Conservation (phyloP, 2,797 vertebrate genomes). For the Mormyrops attenuatus region DNA sequence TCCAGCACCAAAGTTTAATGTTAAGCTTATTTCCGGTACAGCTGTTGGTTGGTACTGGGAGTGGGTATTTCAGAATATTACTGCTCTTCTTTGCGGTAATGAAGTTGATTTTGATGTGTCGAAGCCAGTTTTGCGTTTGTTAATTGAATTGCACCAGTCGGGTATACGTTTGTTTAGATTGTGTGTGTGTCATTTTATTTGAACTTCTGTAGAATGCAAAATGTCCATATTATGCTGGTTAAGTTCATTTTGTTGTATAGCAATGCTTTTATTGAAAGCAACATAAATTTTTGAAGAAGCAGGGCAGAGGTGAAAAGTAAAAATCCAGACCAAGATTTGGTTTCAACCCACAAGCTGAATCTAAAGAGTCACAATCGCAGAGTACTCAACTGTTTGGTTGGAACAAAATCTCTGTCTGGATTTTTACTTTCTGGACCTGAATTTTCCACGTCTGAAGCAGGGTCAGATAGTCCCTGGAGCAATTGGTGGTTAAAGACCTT, state of each 20-base stretch:
- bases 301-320: not conserved
- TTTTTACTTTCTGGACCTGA: not conserved
- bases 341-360: not conserved
- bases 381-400: not conserved
- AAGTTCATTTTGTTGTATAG: not conserved
- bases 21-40: not conserved
- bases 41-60: not conserved
- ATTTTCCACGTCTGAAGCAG: not conserved
- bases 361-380: too few species aligned
- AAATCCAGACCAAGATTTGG: not conserved
- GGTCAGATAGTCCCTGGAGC: not conserved
- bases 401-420: not conserved
- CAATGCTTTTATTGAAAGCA: not conserved
- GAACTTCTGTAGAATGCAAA: not conserved
- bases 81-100: not conserved
- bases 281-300: not conserved
- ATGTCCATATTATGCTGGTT: not conserved
- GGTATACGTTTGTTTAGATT: not conserved
- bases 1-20: not conserved
- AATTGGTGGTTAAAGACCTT: not conserved
- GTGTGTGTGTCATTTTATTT: not conserved
- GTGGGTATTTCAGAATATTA: not conserved
- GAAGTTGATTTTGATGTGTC: not conserved
- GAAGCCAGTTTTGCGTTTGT: not conserved
- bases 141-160: not conserved